Evolutionary conservation across 2,888 invertebrate genomes (phyloP), one percentile per base, ranked within the genome.

Genomic region (Drosophila helvetica): DNA sequence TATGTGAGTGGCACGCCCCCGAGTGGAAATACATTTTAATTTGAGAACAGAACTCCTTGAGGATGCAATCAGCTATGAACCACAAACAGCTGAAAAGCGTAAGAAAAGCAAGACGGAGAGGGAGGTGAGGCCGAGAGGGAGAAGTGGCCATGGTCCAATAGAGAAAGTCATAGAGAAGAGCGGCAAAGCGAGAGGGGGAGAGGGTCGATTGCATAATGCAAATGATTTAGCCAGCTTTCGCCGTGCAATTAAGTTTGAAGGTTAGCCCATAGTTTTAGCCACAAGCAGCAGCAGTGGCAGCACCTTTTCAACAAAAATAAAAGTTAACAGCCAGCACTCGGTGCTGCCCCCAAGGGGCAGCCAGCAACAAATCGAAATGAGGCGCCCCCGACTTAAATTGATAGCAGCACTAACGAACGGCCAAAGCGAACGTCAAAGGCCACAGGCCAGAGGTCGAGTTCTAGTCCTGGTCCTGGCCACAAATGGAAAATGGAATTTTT

Each of bases 401-500:
- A 88, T 85, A 86, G 87, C 69, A 62, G 73, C 72, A 61, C 80
- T 75, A 86, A 83, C 88, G 86, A 76, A 38, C 15, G 38, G 38
- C 22, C 15, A 38, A 77, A 69, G 66, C 72, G 64, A 64, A 65
- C 68, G 75, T 78, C 79, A 88, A 88, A 86, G 81, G 73, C 80
- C 74, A 84, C 15, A n/a, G 38, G 38, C 15, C 38, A 38, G 38
- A 38, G 38, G 38, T 38, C 38, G 38, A 38, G 38, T 33, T 5
- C 33, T 12, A 38, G 38, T 33, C 15, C 33, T 12, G 15, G 6
- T 38, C 6, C 38, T 15, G 50, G 58, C 76, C 86, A 52, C 78
- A 84, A 87, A 83, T 87, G 75, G 81, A 86, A 82, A 87, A 38
- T 85, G 86, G 86, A 87, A 84, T 85, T 84, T 82, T 85, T 87